These are phyloP conservation scores for Acanthosepion lycidas DNA, from an alignment of 2,888 invertebrate genomes.

Conservation along the genomic window DNA sequence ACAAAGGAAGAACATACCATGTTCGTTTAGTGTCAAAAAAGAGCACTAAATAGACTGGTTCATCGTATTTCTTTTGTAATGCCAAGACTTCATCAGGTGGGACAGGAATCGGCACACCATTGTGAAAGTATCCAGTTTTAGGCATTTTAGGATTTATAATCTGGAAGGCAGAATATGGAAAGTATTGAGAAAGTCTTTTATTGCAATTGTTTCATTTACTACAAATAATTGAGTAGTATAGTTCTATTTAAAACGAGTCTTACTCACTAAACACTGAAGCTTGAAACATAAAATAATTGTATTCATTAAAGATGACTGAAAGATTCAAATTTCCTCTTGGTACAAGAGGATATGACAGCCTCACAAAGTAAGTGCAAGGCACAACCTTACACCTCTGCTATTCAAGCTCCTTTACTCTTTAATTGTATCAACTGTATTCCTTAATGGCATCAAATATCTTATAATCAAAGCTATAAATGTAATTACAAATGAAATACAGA, in stretches of 20 bases:
- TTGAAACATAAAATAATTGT: not conserved
- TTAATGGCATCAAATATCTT: not conserved
- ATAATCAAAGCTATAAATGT: not conserved
- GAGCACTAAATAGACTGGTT: slow-evolving; percentile 89
- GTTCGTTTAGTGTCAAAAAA: slow-evolving; percentile 97
- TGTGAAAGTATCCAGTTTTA: slow-evolving; percentile 89
- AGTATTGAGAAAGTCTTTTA: not conserved
- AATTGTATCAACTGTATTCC: not conserved
- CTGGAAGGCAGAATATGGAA: slow-evolving; percentile 66
- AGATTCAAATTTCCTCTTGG: no score
- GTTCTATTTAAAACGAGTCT: not conserved
- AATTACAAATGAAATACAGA: not conserved
- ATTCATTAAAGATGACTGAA: not conserved
- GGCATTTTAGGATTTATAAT: slow-evolving; percentile 96
- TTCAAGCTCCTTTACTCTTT: not conserved
- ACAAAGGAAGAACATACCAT: slow-evolving; percentile 78
- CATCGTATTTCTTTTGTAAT: slow-evolving; percentile 84
- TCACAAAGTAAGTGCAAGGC: not conserved
- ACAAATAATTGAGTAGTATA: not conserved
- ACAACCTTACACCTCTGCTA: not conserved
- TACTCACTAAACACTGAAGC: not conserved
- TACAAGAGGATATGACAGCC: not conserved
- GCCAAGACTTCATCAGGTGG: slow-evolving; percentile 93
- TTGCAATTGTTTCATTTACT: not conserved
- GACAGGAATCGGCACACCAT: slow-evolving; percentile 94